Percentiles rank a stretch among this genome's conserved stretches.
Conservation (phyloP, 1,140 invertebrate genomes). For the Odontomachus brunneus region DNA sequence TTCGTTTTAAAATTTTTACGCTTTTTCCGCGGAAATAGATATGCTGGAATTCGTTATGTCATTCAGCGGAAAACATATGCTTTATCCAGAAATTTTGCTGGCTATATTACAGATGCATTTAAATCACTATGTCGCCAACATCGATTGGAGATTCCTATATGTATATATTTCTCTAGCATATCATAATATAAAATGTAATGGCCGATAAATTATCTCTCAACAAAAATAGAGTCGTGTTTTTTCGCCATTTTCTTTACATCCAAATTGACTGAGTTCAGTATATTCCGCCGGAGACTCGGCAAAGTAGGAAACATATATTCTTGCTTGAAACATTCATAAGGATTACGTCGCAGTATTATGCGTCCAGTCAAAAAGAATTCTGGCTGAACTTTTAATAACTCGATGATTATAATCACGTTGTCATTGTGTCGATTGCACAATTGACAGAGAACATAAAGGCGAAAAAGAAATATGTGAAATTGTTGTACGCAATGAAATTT, state of each 20-base stretch:
- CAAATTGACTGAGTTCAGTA: too few relatives aligned
- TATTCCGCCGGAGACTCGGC: too few relatives aligned
- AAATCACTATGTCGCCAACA: not conserved
- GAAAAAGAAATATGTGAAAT: not conserved
- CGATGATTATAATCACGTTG: not conserved
- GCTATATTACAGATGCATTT: not conserved
- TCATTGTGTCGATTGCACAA: not conserved
- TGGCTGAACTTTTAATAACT: slow-evolving; percentile 24
- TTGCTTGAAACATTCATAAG: too few relatives aligned
- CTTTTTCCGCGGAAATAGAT: not conserved
- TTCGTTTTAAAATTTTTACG: too few relatives aligned
- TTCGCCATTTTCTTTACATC: too few relatives aligned
- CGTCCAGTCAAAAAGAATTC: not conserved
- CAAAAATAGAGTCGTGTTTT: too few relatives aligned
- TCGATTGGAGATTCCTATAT: too few relatives aligned
- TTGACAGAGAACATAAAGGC: not conserved
- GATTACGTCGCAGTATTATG: not conserved
- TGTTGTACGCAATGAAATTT: not conserved
- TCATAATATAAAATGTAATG: too few relatives aligned
- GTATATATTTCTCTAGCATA: too few relatives aligned
- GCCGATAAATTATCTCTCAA: too few relatives aligned
- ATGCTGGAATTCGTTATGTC: not conserved
- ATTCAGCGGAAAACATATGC: not conserved
- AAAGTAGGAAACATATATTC: too few relatives aligned
- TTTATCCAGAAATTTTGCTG: not conserved